Evolutionary conservation across 30 jellyfish, hydroid and myxozoan genomes (phyloP).

Genomic region (Hydractinia echinata): DNA sequence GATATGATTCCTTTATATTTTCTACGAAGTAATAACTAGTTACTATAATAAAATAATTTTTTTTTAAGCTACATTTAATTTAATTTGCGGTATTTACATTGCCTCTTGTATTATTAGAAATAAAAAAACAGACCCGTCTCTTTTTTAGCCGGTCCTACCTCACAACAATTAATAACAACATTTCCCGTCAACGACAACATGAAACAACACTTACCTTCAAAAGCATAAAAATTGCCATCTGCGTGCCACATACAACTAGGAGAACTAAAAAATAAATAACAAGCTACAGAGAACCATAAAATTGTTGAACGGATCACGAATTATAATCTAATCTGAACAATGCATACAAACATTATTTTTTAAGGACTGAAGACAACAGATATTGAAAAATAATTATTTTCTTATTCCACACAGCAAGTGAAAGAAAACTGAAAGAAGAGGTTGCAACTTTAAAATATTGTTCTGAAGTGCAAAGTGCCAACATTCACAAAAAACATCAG

Average conservation of each 20-base stretch:
- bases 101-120: no score
- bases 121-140: no score
- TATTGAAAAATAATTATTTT: no score
- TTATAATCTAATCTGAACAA: no score
- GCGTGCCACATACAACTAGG: constrained; percentile 84
- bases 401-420: no score
- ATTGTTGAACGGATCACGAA: not conserved
- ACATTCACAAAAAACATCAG: not conserved
- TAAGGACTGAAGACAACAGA: no score
- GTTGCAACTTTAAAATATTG: not conserved
- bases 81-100: no score
- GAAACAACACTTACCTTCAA: constrained; percentile 51
- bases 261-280: constrained; percentile 46
- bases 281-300: not conserved
- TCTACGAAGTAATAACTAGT: no score
- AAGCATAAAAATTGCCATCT: constrained; percentile 88
- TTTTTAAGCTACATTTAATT: no score
- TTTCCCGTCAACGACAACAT: not conserved
- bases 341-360: no score
- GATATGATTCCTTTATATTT: no score
- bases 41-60: no score
- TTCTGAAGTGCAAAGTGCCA: not conserved
- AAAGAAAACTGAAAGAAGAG: not conserved
- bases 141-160: not conserved
- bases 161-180: not conserved